phyloP scores from a whole-genome alignment of 2,113 vertebrate species.

The Antechinus flavipes region DNA sequence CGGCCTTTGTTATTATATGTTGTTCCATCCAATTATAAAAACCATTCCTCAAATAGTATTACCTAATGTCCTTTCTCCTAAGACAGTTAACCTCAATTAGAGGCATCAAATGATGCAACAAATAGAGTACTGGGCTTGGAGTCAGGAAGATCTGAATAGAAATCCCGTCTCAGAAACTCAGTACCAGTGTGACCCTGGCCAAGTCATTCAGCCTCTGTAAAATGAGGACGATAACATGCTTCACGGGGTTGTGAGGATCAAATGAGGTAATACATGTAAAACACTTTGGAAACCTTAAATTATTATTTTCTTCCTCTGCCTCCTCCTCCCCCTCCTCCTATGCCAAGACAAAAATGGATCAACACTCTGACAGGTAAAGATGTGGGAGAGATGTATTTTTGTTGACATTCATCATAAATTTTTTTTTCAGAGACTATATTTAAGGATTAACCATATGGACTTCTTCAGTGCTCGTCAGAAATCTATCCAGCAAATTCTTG shows the following conservation, averaged over 20 bases:
- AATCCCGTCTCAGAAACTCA: background rate
- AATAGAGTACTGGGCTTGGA: background rate
- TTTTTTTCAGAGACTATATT: constrained; percentile 46
- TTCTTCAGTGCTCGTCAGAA: constrained; percentile 3
- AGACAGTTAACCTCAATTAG: constrained; percentile 1
- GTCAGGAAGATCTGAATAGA: background rate
- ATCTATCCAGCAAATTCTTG: background rate
- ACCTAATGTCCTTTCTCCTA: constrained; percentile 32
- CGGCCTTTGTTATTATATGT: background rate
- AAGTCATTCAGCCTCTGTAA: background rate
- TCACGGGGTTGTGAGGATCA: background rate
- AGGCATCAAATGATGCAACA: background rate
- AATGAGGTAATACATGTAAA: background rate
- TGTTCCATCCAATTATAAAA: constrained; percentile 16
- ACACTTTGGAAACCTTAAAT: background rate
- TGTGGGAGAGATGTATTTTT: background rate
- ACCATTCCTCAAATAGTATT: constrained; percentile 14
- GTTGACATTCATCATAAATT: constrained; percentile 26
- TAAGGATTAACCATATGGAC: background rate
- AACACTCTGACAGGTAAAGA: constrained; percentile 15
- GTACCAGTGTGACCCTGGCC: too few relatives aligned
- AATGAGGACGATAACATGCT: background rate
- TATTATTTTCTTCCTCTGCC: too few relatives aligned
- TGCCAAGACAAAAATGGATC: constrained; percentile 40
- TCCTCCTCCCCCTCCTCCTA: background rate